Percentiles rank a stretch among this genome's conserved stretches.
These are phyloP conservation scores for Fregata magnificens DNA, from an alignment of 2,113 vertebrate species.

Conservation along the genomic window DNA sequence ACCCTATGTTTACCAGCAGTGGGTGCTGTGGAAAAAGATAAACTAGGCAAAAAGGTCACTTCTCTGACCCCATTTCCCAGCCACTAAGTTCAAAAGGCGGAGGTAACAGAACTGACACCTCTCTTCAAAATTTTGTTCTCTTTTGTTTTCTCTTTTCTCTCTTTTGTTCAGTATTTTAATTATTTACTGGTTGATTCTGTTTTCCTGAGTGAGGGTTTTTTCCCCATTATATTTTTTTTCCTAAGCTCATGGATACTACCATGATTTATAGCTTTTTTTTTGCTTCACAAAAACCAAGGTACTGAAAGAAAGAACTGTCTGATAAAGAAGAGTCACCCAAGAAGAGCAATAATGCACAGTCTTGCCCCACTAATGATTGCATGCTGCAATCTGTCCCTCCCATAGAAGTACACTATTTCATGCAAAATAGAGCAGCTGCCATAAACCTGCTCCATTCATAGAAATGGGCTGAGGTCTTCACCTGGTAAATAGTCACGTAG, in stretches of 20 bases:
- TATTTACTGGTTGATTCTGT: background rate
- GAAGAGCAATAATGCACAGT: background rate
- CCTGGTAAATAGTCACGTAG: background rate
- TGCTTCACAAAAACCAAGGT: background rate
- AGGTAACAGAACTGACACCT: background rate
- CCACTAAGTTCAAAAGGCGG: background rate
- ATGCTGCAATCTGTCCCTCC: background rate
- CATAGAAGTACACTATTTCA: background rate
- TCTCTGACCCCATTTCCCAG: background rate
- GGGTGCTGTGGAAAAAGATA: background rate
- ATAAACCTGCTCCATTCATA: background rate
- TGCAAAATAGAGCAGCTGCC: background rate
- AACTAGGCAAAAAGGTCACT: background rate
- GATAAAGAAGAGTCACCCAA: background rate
- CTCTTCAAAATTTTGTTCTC: background rate
- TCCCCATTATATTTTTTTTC: background rate
- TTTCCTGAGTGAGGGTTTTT: background rate
- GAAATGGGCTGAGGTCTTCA: background rate
- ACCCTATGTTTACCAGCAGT: background rate
- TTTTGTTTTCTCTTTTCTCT: background rate
- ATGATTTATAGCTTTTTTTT: background rate
- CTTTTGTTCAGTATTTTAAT: background rate
- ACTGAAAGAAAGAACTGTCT: background rate
- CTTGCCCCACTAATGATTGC: background rate
- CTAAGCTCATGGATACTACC: background rate